phyloP scores from a whole-genome alignment of 2,797 vertebrate species.

The Podarcis lilfordi region DNA sequence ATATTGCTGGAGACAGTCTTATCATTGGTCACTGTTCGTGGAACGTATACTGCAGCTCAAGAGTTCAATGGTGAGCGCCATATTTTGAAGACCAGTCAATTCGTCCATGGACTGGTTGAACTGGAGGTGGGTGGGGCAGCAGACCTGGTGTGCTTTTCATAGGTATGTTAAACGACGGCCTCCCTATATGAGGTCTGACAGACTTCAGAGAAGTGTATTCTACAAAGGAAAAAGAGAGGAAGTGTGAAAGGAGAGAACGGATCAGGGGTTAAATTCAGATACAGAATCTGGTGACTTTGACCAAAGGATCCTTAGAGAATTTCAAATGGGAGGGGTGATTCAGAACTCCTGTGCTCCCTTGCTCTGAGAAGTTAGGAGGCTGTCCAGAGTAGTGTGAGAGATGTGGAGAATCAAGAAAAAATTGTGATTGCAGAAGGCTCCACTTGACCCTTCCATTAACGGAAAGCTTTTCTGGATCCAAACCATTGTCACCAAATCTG shows the following conservation, averaged over 20 bases:
- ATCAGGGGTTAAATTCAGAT: not conserved
- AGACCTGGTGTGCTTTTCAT: constrained; percentile 82
- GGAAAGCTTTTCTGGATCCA: too few relatives aligned
- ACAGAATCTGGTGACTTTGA: not conserved
- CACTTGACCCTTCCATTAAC: too few relatives aligned
- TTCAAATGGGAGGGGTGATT: not conserved
- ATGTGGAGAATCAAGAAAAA: too few relatives aligned
- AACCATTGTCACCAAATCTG: too few relatives aligned
- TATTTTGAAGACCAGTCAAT: constrained; percentile 95
- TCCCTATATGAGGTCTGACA: constrained; percentile 80
- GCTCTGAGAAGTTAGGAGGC: not conserved
- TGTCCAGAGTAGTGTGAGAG: not conserved
- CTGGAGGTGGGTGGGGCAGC: constrained; percentile 79
- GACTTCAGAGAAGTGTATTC: constrained; percentile 90
- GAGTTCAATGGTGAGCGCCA: constrained; percentile 79
- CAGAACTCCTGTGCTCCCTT: not conserved
- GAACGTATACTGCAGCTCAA: not conserved
- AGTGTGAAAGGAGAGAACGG: not conserved
- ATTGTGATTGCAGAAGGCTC: too few relatives aligned
- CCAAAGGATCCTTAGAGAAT: not conserved
- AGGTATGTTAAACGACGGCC: constrained; percentile 78
- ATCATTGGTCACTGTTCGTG: rapidly evolving
- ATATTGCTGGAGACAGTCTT: not conserved
- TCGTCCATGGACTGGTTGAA: constrained; percentile 86
- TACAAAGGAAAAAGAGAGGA: constrained; percentile 59